Conservation (phyloP, 2,888 invertebrate genomes). For the Amiota minor region DNA sequence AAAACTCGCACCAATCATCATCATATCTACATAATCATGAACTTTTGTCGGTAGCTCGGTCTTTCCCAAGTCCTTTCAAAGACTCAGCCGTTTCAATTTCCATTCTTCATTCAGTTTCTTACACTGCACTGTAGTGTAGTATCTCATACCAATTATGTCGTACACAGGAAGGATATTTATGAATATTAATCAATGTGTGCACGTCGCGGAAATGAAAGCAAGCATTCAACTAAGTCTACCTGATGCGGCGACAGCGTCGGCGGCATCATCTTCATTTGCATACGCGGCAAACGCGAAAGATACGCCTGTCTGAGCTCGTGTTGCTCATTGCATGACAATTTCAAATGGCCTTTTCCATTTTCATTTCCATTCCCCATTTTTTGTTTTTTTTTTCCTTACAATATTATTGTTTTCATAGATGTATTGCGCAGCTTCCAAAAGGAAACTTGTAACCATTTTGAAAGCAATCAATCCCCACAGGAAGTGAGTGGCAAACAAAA, state of each 20-base stretch:
- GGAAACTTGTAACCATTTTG: slow-evolving; percentile 48
- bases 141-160: slow-evolving; percentile 22
- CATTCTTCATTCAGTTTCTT: background rate
- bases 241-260: no score
- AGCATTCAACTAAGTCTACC: slow-evolving; percentile 33
- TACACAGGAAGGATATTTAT: slow-evolving; percentile 55
- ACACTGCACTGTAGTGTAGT: background rate
- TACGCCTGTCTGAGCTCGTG: slow-evolving; percentile 32
- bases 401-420: no score
- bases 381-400: no score
- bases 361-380: background rate
- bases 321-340: slow-evolving; percentile 32
- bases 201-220: slow-evolving; percentile 53
- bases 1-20: background rate
- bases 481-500: slow-evolving; percentile 9
- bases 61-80: no score
- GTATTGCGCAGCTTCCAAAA: slow-evolving; percentile 41
- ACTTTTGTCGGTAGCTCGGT: background rate
- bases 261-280: slow-evolving; percentile 35
- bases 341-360: background rate
- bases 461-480: slow-evolving; percentile 57
- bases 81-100: no score
- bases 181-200: slow-evolving; percentile 60
- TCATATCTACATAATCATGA: slow-evolving; percentile 16
- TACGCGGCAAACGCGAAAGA: slow-evolving; percentile 27